phyloP scores from a whole-genome alignment of 35 echinoderm and acorn worm species.

The Ophioderma brevispina region DNA sequence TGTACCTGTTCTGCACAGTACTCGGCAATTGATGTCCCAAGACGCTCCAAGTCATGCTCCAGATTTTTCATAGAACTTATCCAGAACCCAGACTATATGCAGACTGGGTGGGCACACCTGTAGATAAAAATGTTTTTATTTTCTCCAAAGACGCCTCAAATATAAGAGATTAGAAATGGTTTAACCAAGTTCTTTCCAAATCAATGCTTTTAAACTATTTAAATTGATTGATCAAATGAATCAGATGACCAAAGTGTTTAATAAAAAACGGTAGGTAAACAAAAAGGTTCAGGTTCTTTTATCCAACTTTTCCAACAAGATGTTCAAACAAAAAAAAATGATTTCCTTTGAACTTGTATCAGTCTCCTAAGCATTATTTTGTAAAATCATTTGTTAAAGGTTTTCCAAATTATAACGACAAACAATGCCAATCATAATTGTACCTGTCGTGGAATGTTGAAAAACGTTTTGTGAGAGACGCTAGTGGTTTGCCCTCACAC shows the following conservation, averaged over 20 bases:
- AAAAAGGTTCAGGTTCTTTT: too few species aligned
- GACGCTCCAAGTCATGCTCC: neutral
- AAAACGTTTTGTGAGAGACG: neutral
- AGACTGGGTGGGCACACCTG: neutral
- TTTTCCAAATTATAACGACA: neutral
- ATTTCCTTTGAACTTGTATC: neutral
- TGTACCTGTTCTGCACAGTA: too few species aligned
- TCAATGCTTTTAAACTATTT: neutral
- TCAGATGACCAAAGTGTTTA: neutral
- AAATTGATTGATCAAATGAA: neutral
- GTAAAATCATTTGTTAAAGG: neutral
- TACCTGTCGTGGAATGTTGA: neutral
- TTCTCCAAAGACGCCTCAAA: neutral
- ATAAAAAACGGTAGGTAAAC: too few species aligned
- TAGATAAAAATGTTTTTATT: neutral
- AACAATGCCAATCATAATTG: neutral
- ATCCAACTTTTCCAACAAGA: too few species aligned
- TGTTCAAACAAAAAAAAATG: too few species aligned
- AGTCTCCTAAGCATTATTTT: neutral
- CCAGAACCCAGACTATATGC: neutral
- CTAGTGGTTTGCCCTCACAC: neutral
- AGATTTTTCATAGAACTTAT: neutral
- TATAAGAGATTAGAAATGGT: too few species aligned
- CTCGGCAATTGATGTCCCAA: neutral
- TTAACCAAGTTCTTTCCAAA: neutral